phyloP scores from a whole-genome alignment of 2,113 vertebrate genomes.

The Malaclemys terrapin region DNA sequence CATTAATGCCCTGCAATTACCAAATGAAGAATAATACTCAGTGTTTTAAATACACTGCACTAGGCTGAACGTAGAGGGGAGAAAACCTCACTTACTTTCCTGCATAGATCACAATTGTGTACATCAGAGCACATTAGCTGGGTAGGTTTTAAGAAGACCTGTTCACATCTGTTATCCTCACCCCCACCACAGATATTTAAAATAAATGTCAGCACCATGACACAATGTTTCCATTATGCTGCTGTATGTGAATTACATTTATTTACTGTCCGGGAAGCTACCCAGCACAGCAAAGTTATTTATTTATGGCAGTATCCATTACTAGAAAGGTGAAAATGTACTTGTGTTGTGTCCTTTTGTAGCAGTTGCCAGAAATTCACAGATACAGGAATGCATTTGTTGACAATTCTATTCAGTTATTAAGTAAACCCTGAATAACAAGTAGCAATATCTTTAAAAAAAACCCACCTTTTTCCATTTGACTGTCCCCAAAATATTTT shows the following conservation, averaged over 20 bases:
- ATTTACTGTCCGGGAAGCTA: constrained; percentile 25
- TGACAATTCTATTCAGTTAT: background rate
- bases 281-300: constrained; percentile 29
- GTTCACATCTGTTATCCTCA: constrained; percentile 30
- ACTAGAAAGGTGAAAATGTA: constrained; percentile 4
- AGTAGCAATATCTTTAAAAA: background rate
- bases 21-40: constrained; percentile 70
- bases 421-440: background rate
- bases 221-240: constrained; percentile 33
- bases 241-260: constrained; percentile 21
- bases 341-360: background rate
- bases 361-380: background rate
- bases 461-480: background rate
- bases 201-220: constrained; percentile 52
- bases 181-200: constrained; percentile 20
- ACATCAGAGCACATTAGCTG: constrained; percentile 19
- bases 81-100: constrained; percentile 4
- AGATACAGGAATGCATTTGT: background rate
- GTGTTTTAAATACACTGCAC: constrained; percentile 51
- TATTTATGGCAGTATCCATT: constrained; percentile 22
- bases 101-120: background rate
- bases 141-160: constrained; percentile 25
- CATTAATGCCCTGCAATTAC: constrained; percentile 76
- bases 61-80: constrained; percentile 5
- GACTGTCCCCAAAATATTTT: background rate